phyloP scores from a whole-genome alignment of 2,113 vertebrate species.

The Carassius carassius region DNA sequence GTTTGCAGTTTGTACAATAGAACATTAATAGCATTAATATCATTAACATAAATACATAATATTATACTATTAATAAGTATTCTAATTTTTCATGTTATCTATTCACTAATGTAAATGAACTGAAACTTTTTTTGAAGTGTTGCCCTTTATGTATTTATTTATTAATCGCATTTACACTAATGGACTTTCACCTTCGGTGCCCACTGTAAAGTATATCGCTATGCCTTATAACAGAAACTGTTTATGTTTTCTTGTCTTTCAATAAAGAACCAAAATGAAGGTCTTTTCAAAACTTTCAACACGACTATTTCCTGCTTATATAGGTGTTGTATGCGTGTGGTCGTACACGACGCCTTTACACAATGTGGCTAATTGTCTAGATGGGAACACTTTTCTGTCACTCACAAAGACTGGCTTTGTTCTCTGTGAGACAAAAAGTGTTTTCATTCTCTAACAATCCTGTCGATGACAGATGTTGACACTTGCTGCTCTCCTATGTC shows the following conservation, averaged over 20 bases:
- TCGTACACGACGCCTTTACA: not conserved
- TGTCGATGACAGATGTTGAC: conserved; percentile 24
- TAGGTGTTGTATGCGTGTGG: conserved; percentile 9
- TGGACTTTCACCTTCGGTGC: not conserved
- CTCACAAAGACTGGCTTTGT: not conserved
- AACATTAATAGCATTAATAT: not conserved
- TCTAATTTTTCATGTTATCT: too few species aligned
- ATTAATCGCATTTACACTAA: too few species aligned
- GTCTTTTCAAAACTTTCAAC: not conserved
- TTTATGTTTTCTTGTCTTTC: not conserved
- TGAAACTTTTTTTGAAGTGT: too few species aligned
- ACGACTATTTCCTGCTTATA: not conserved
- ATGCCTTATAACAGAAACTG: not conserved
- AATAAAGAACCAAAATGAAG: not conserved
- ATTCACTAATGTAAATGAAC: too few species aligned
- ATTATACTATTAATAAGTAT: too few species aligned
- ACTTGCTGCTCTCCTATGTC: not conserved
- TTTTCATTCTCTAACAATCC: conserved; percentile 5
- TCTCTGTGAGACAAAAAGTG: conserved; percentile 4
- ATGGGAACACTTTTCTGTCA: conserved; percentile 1
- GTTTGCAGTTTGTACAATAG: too few species aligned
- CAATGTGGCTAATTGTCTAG: conserved; percentile 17
- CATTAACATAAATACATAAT: too few species aligned
- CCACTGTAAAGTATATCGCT: not conserved
- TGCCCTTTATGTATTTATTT: too few species aligned